Conservation (phyloP, 2,113 vertebrate genomes). For the Sula dactylatra region DNA sequence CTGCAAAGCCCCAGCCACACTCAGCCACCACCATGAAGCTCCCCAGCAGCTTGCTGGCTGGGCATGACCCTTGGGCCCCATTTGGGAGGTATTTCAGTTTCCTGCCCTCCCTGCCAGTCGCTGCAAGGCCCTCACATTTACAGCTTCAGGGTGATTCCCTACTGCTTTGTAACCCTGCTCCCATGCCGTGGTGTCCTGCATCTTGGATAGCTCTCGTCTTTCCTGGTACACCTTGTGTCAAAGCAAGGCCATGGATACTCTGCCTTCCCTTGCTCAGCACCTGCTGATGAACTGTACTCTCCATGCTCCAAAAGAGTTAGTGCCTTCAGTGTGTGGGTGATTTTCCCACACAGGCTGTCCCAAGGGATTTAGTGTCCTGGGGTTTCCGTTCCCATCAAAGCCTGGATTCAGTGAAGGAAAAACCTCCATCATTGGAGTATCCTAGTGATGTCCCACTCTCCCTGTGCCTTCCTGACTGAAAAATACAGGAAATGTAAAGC, state of each 20-base stretch:
- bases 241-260: neutral
- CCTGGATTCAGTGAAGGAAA: neutral
- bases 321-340: neutral
- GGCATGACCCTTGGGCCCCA: no score
- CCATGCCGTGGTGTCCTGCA: neutral
- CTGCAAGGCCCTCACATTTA: neutral
- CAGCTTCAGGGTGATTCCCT: neutral
- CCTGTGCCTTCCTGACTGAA: neutral
- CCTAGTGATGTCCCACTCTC: neutral
- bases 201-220: neutral
- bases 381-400: neutral
- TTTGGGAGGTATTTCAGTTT: neutral
- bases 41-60: neutral
- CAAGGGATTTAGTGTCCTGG: neutral
- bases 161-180: neutral
- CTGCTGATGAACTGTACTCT: neutral
- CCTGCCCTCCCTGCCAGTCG: accelerated
- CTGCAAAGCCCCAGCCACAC: neutral
- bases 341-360: neutral
- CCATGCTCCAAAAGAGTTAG: neutral
- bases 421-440: neutral
- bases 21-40: neutral
- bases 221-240: neutral
- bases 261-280: neutral
- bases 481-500: neutral